Percentiles rank a stretch among this genome's conserved stretches.
These are phyloP conservation scores for Temnopleurus reevesii DNA, from an alignment of 53 echinoderm and acorn worm species.

Conservation along the genomic window DNA sequence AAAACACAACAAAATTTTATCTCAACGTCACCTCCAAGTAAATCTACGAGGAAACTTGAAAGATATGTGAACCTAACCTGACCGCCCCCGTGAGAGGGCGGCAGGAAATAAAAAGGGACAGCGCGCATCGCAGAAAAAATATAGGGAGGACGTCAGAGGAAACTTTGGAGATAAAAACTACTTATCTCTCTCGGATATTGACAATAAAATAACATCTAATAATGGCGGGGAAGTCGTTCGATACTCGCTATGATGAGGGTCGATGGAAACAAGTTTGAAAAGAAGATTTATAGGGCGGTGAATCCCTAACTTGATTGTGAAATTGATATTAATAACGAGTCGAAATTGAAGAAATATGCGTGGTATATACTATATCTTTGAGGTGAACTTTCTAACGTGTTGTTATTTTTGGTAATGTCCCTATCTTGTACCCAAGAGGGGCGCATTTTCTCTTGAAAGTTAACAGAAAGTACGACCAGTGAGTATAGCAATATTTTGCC, in stretches of 20 bases:
- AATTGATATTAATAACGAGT: neutral
- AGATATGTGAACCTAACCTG: neutral
- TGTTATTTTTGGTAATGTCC: neutral
- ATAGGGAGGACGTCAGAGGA: conserved; percentile 1
- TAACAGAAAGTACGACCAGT: no score
- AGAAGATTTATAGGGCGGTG: neutral
- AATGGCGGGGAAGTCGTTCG: conserved; percentile 28
- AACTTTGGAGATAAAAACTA: conserved; percentile 38
- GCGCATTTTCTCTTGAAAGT: no score
- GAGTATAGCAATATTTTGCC: no score
- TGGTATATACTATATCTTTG: neutral
- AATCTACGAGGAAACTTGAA: neutral
- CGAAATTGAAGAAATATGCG: conserved; percentile 1
- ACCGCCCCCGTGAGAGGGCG: neutral
- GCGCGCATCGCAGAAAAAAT: neutral
- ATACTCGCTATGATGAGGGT: conserved; percentile 2
- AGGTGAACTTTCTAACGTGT: neutral
- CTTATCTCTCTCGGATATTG: conserved; percentile 51
- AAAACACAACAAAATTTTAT: neutral
- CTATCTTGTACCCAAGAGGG: no score
- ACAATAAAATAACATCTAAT: conserved; percentile 26
- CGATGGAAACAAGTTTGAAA: neutral
- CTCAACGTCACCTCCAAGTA: neutral
- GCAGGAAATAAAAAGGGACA: conserved; percentile 7
- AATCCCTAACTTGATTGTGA: neutral